phyloP scores from a whole-genome alignment of 2,113 vertebrate genomes.

The Trematomus loennbergii region DNA sequence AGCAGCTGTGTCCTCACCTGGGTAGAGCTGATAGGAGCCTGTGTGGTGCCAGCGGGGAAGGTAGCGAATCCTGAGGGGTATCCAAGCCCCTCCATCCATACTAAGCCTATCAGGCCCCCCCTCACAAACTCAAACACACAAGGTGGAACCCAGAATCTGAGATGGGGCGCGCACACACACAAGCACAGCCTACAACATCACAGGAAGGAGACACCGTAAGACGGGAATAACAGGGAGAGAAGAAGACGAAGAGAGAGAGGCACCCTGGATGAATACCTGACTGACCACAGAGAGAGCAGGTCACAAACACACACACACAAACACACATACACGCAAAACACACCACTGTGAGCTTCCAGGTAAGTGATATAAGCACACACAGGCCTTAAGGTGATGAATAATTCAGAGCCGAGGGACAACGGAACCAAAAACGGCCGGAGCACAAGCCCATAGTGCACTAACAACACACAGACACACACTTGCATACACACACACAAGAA shows the following conservation, averaged over 20 bases:
- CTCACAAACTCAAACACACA: conserved; percentile 43
- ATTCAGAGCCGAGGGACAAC: conserved; percentile 85
- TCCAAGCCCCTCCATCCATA: conserved; percentile 94
- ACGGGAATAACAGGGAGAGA: conserved; percentile 1
- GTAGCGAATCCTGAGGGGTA: conserved; percentile 90
- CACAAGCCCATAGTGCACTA: background rate
- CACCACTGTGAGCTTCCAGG: conserved; percentile 48
- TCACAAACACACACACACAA: conserved; percentile 3
- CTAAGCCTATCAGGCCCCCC: conserved; percentile 62
- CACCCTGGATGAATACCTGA: conserved; percentile 52
- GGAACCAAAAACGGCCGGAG: conserved; percentile 74
- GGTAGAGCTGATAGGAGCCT: conserved; percentile 94
- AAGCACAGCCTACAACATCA: conserved; percentile 12
- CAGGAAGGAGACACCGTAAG: background rate
- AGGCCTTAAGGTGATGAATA: conserved; percentile 86
- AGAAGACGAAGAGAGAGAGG: conserved; percentile 20
- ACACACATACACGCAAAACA: conserved; percentile 32
- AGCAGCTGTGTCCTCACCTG: conserved; percentile 87
- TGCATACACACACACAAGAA: background rate
- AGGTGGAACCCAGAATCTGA: conserved; percentile 5
- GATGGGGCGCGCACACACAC: conserved; percentile 30
- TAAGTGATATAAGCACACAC: conserved; percentile 82
- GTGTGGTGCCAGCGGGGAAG: conserved; percentile 93
- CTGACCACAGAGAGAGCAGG: conserved; percentile 24
- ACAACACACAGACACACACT: background rate